phyloP scores from a whole-genome alignment of 2,113 vertebrate species.

The Smithornis capensis region DNA sequence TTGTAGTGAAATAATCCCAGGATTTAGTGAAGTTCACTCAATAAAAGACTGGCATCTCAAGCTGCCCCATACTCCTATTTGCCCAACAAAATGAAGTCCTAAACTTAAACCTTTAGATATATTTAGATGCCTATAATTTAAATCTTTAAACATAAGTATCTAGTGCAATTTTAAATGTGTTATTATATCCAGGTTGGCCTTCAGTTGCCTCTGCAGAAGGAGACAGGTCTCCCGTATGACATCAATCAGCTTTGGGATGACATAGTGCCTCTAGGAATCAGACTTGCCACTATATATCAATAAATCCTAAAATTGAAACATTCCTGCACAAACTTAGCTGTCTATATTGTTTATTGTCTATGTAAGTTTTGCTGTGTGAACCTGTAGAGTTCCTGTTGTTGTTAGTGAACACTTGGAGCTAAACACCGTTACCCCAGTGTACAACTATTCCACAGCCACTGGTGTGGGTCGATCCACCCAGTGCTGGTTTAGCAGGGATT shows the following conservation, averaged over 20 bases:
- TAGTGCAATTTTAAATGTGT: neutral
- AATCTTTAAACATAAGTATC: neutral
- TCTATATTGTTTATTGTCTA: fast-evolving
- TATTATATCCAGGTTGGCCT: neutral
- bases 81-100: neutral
- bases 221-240: neutral
- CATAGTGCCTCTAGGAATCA: neutral
- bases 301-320: neutral
- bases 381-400: neutral
- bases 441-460: neutral
- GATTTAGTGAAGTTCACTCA: neutral
- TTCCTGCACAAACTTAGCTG: neutral
- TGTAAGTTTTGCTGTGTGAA: neutral
- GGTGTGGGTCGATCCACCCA: too few species aligned
- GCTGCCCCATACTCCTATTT: neutral
- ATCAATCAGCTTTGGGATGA: neutral
- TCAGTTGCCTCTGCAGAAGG: neutral
- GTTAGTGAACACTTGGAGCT: neutral
- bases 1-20: neutral
- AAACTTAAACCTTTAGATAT: neutral
- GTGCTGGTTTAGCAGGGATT: neutral
- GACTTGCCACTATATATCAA: neutral
- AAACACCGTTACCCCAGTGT: neutral
- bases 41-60: neutral
- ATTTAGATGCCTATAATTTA: neutral